phyloP scores from a whole-genome alignment of 2,888 invertebrate genomes.

The Nephrotoma flavescens region DNA sequence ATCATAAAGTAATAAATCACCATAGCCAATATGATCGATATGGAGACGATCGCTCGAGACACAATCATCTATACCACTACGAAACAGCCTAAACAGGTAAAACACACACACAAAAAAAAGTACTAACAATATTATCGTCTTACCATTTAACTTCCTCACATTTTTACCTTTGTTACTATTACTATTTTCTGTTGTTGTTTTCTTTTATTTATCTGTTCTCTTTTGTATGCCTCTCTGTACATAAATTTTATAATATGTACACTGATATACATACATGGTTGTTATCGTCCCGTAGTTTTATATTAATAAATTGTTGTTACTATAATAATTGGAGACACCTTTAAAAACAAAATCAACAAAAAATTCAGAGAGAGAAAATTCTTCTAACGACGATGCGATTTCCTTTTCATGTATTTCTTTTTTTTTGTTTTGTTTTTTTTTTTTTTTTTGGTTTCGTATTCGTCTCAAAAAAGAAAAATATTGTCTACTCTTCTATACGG shows the following conservation, averaged over 20 bases:
- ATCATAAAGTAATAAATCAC: background rate
- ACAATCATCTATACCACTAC: background rate
- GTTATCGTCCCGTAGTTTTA: background rate
- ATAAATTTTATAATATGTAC: background rate
- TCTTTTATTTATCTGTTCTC: background rate
- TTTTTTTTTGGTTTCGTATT: background rate
- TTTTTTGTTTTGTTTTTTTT: background rate
- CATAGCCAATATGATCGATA: background rate
- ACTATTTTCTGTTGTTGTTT: background rate
- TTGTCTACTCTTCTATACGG: background rate
- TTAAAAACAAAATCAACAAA: background rate
- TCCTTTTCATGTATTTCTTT: background rate
- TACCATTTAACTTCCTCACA: background rate
- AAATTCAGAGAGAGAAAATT: background rate
- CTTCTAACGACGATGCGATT: background rate
- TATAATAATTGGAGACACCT: background rate
- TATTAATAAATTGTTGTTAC: background rate
- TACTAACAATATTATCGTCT: background rate
- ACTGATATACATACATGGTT: background rate
- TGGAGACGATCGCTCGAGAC: background rate
- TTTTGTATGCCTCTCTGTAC: background rate
- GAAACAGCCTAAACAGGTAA: too few relatives aligned
- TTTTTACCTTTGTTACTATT: background rate
- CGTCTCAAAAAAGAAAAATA: background rate
- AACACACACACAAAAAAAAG: background rate